Conservation (phyloP, 2,113 vertebrate genomes). For the Rhagologus leucostigma region DNA sequence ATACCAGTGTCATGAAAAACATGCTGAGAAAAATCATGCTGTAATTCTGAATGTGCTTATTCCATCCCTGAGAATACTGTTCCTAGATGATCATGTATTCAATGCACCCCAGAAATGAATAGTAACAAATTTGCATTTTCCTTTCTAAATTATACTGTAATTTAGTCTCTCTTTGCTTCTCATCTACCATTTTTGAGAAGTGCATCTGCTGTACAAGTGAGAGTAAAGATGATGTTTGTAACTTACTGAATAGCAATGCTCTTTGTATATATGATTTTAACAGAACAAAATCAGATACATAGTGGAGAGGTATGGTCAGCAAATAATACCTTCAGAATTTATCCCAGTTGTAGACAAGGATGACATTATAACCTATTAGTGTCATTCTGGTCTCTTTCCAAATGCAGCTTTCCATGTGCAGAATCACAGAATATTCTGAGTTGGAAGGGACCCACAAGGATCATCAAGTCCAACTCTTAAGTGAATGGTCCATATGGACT, state of each 20-base stretch:
- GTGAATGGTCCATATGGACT: not conserved
- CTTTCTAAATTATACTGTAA: not conserved
- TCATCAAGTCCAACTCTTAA: not conserved
- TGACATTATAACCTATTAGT: not conserved
- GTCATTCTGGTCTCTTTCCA: not conserved
- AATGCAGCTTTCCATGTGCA: not conserved
- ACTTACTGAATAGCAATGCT: fast-evolving
- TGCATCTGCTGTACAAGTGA: not conserved
- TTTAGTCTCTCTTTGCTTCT: not conserved
- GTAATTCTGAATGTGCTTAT: not conserved
- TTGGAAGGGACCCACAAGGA: too few species aligned
- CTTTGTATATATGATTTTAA: not conserved
- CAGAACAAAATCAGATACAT: not conserved
- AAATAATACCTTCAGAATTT: not conserved
- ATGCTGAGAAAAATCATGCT: not conserved
- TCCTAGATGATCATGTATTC: not conserved
- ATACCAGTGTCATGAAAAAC: not conserved
- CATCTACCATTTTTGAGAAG: not conserved
- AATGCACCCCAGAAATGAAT: not conserved
- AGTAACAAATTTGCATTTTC: not conserved
- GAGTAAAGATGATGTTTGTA: not conserved
- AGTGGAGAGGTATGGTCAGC: not conserved
- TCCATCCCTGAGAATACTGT: not conserved
- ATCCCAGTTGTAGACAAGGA: not conserved
- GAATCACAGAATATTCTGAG: not conserved